Conservation (phyloP, 2,888 invertebrate species). For the Tetanocera ferruginea region DNA sequence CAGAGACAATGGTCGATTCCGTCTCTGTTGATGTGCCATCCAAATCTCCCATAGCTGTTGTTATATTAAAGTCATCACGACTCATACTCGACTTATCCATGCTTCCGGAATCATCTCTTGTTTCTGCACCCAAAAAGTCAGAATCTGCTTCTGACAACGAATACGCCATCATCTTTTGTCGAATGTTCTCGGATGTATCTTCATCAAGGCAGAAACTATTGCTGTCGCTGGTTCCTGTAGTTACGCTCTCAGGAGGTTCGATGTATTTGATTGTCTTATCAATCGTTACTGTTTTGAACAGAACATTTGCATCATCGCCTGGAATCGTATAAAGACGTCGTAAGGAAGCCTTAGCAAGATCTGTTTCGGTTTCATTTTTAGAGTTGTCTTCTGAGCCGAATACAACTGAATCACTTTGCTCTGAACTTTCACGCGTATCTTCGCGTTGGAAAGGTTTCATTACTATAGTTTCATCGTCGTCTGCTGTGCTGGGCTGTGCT, state of each 20-base stretch:
- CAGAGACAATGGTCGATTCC: constrained; percentile 67
- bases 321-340: constrained; percentile 58
- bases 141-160: constrained; percentile 67
- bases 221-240: constrained; percentile 48
- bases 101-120: constrained; percentile 28
- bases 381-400: constrained; percentile 47
- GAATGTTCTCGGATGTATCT: constrained; percentile 60
- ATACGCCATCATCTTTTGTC: constrained; percentile 65
- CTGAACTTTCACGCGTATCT: constrained; percentile 59
- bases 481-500: constrained; percentile 52
- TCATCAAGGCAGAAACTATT: constrained; percentile 54
- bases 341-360: constrained; percentile 49
- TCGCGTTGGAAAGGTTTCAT: constrained; percentile 54
- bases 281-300: constrained; percentile 57
- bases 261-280: constrained; percentile 52
- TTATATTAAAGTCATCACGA: constrained; percentile 62
- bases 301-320: constrained; percentile 50
- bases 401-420: constrained; percentile 60
- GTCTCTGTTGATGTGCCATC: constrained; percentile 65
- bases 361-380: constrained; percentile 15
- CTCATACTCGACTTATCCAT: constrained; percentile 36
- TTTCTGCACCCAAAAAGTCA: constrained; percentile 59
- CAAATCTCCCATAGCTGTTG: constrained; percentile 61
- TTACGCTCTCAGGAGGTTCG: constrained; percentile 43
- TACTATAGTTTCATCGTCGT: constrained; percentile 59